phyloP scores from a whole-genome alignment of 2,797 vertebrate genomes.

The Artibeus jamaicensis region DNA sequence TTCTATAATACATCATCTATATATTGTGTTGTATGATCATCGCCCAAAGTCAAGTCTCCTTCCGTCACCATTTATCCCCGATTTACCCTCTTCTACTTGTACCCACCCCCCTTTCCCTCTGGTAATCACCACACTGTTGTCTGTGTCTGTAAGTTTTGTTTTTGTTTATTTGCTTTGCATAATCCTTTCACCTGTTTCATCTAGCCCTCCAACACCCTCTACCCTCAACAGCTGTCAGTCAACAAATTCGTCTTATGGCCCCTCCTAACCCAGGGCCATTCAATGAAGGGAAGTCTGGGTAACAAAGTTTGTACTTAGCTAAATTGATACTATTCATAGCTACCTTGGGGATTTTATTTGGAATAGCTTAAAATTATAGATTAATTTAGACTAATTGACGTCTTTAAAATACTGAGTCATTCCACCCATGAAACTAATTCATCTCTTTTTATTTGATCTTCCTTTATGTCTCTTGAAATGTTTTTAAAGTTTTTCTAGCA shows the following conservation, averaged over 20 bases:
- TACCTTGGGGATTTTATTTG: neutral
- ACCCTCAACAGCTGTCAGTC: neutral
- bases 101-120: neutral
- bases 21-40: neutral
- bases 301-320: neutral
- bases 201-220: neutral
- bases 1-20: neutral
- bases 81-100: neutral
- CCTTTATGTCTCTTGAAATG: neutral
- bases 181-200: neutral
- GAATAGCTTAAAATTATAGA: neutral
- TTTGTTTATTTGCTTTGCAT: neutral
- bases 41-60: neutral
- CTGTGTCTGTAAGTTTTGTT: neutral
- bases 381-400: neutral
- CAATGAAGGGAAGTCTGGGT: neutral
- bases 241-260: neutral
- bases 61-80: neutral
- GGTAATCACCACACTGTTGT: neutral
- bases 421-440: neutral
- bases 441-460: conserved; percentile 6
- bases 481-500: neutral
- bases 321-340: neutral
- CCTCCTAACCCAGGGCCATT: neutral
- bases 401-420: conserved; percentile 24